Conservation (phyloP, 1,140 invertebrate species). For the Drosophila melanogaster region Release_6_plus_ISO1_MT NC_004354.4:836001-836500, state of each 20-base stretch:
- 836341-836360: neutral
- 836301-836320: slow-evolving; percentile 17
- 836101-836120: slow-evolving; percentile 12
- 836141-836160: slow-evolving; percentile 23
- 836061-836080: slow-evolving; percentile 30
- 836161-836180: slow-evolving; percentile 10
- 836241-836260: slow-evolving; percentile 5
- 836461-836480: neutral
- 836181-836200: slow-evolving; percentile 25
- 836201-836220: slow-evolving; percentile 14
- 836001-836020: neutral
- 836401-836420: neutral
- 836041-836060: slow-evolving; percentile 20
- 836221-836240: slow-evolving; percentile 10
- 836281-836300: slow-evolving; percentile 28
- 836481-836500: slow-evolving; percentile 13
- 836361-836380: neutral
- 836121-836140: slow-evolving; percentile 44
- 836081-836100: slow-evolving; percentile 12
- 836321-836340: slow-evolving; percentile 1
- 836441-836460: neutral
- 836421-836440: slow-evolving; percentile 15
- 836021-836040: slow-evolving; percentile 43
- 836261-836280: slow-evolving; percentile 1
- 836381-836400: neutral